Percentiles rank a stretch among this genome's conserved stretches.
phyloP scores from a whole-genome alignment of 2,113 vertebrate species.

The Mirounga angustirostris region DNA sequence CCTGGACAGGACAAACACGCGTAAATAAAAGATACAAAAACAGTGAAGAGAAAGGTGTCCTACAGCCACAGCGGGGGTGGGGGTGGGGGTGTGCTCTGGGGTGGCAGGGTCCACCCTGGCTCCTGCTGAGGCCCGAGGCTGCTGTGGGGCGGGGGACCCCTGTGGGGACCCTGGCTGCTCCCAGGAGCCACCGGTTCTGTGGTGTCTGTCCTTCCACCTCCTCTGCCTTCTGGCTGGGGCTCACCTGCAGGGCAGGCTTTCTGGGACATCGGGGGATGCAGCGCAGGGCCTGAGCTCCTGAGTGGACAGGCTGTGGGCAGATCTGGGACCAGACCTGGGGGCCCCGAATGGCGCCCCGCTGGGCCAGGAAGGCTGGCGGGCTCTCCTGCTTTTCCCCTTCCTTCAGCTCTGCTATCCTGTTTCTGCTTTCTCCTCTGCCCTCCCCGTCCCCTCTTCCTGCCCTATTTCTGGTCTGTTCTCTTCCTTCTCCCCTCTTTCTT shows the following conservation, averaged over 20 bases:
- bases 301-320: fast-evolving
- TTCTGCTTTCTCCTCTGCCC: background rate
- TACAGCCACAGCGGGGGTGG: background rate
- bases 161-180: too few species aligned
- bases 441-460: background rate
- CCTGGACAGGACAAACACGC: background rate
- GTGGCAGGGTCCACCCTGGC: too few species aligned
- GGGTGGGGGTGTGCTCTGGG: background rate
- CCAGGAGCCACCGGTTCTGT: too few species aligned
- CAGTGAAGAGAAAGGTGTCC: background rate
- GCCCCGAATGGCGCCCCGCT: fast-evolving
- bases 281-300: too few species aligned
- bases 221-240: background rate
- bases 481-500: background rate
- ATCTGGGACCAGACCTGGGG: background rate
- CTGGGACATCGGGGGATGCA: fast-evolving
- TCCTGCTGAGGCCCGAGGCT: background rate
- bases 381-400: background rate
- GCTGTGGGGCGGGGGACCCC: background rate
- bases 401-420: background rate
- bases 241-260: background rate
- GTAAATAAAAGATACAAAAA: background rate
- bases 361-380: background rate
- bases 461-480: background rate
- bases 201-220: fast-evolving